Evolutionary conservation across 2,113 vertebrate genomes (phyloP).

Genomic region (Cryptotis parvus): DNA sequence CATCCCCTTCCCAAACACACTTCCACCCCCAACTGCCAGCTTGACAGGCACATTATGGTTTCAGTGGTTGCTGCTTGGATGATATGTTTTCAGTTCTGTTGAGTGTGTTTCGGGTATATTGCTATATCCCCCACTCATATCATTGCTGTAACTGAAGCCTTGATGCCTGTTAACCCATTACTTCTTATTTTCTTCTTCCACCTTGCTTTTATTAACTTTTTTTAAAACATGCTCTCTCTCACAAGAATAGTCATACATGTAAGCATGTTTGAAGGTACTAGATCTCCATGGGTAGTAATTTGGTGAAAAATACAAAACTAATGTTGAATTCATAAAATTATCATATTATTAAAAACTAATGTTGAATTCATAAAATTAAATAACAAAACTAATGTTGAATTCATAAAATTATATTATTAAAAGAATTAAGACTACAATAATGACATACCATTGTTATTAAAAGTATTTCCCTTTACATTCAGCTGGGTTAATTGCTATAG

Average conservation of each 20-base stretch:
- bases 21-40: too few relatives aligned
- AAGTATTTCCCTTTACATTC: neutral
- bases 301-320: constrained; percentile 12
- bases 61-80: too few relatives aligned
- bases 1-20: too few relatives aligned
- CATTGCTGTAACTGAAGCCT: too few relatives aligned
- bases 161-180: too few relatives aligned
- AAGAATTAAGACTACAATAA: neutral
- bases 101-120: too few relatives aligned
- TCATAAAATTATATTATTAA: neutral
- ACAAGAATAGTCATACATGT: neutral
- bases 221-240: neutral
- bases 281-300: neutral
- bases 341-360: too few relatives aligned
- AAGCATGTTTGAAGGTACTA: neutral
- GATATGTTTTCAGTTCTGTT: too few relatives aligned
- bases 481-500: neutral
- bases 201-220: neutral
- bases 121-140: too few relatives aligned
- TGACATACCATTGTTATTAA: neutral
- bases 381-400: constrained; percentile 32
- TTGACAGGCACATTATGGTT: too few relatives aligned
- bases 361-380: neutral
- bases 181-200: too few relatives aligned
- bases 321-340: constrained; percentile 17